Conservation (phyloP, 2,888 invertebrate genomes). For the Oegoconia quadripuncta region DNA sequence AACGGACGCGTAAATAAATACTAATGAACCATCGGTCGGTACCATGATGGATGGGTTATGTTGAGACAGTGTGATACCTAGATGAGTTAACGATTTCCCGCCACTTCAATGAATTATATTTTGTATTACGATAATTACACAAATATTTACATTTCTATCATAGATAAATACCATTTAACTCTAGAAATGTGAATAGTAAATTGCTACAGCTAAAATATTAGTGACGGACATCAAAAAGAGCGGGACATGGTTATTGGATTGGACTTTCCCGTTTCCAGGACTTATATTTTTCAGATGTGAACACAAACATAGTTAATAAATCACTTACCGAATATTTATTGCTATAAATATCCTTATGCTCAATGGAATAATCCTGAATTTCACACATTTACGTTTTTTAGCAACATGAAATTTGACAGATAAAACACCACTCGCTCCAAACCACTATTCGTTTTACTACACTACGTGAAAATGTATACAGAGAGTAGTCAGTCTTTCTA, state of each 20-base stretch:
- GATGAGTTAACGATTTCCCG: constrained; percentile 45
- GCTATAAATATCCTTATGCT: constrained; percentile 82
- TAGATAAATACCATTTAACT: constrained; percentile 11
- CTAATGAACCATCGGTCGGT: too few species aligned
- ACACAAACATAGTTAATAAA: constrained; percentile 30
- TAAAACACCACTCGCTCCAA: constrained; percentile 77
- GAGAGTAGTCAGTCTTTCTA: constrained; percentile 70
- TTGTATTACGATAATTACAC: too few species aligned
- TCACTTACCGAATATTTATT: constrained; percentile 85
- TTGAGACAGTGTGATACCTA: too few species aligned
- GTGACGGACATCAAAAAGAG: constrained; percentile 73
- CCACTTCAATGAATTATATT: too few species aligned
- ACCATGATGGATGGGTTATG: too few species aligned
- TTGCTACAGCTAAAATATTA: constrained; percentile 18
- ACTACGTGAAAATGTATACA: constrained; percentile 76
- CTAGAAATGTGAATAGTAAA: too few species aligned
- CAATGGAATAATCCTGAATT: constrained; percentile 83
- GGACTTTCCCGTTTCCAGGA: constrained; percentile 64
- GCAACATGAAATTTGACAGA: constrained; percentile 72
- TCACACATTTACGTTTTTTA: constrained; percentile 82
- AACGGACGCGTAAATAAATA: too few species aligned
- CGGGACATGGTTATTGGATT: constrained; percentile 63
- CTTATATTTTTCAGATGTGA: constrained; percentile 54
- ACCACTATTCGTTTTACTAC: constrained; percentile 76
- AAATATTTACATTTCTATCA: too few species aligned